phyloP scores from a whole-genome alignment of 2,797 vertebrate species.

The Myotis vivesi region DNA sequence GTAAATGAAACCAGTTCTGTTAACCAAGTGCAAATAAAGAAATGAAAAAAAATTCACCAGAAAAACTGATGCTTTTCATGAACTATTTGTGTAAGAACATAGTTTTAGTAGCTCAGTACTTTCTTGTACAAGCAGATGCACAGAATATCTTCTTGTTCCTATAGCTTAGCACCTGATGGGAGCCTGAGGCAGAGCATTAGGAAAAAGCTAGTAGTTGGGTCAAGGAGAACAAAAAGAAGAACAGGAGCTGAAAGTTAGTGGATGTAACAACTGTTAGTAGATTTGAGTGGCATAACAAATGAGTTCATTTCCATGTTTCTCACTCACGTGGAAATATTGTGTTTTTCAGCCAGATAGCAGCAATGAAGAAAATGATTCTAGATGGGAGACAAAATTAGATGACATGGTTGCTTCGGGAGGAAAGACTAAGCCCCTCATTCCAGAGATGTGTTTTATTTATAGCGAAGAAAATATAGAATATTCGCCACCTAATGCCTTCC shows the following conservation, averaged over 20 bases:
- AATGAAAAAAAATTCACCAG: neutral
- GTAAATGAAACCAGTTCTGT: neutral
- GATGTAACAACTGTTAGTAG: neutral
- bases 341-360: slow-evolving; percentile 88
- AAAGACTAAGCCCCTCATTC: slow-evolving; percentile 94
- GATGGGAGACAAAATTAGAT: slow-evolving; percentile 76
- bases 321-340: slow-evolving; percentile 64
- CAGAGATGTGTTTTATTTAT: slow-evolving; percentile 97
- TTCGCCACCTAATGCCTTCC: slow-evolving; percentile 90
- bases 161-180: neutral
- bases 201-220: neutral
- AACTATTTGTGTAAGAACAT: neutral
- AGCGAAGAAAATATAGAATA: slow-evolving; percentile 91
- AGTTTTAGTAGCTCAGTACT: neutral
- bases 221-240: neutral
- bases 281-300: neutral
- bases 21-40: neutral
- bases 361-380: slow-evolving; percentile 81
- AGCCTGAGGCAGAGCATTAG: neutral
- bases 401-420: slow-evolving; percentile 68
- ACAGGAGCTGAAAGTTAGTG: neutral
- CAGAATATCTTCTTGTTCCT: neutral
- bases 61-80: neutral
- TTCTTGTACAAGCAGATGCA: neutral
- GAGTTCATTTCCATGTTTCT: slow-evolving; percentile 41